phyloP scores from a whole-genome alignment of 2,888 invertebrate genomes.

The Apamea anceps region DNA sequence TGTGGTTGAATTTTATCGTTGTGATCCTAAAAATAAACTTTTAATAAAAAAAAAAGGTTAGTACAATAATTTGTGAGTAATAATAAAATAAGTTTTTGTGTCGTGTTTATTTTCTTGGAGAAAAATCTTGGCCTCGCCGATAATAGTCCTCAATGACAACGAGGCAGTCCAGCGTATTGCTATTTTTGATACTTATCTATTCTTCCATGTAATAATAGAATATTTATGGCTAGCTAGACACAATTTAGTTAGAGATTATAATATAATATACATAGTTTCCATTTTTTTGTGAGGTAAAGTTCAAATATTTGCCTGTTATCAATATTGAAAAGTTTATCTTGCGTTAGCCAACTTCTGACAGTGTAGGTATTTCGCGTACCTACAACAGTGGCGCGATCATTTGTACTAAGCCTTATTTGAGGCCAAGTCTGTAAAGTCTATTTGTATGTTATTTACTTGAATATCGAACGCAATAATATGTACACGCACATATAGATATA shows the following conservation, averaged over 20 bases:
- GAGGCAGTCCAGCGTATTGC: constrained; percentile 36
- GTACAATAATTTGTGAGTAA: constrained; percentile 8
- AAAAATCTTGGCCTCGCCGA: constrained; percentile 7
- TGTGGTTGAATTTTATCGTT: constrained; percentile 7
- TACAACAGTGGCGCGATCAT: neutral
- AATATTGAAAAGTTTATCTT: neutral
- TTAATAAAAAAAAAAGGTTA: neutral
- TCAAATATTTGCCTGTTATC: neutral
- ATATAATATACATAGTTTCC: constrained; percentile 2
- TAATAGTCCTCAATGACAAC: constrained; percentile 1
- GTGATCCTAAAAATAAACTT: neutral
- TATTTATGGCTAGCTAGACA: constrained; percentile 1
- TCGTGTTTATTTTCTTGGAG: constrained; percentile 35
- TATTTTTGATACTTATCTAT: constrained; percentile 48
- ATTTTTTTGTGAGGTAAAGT: neutral
- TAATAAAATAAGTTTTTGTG: neutral
- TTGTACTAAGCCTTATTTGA: constrained; percentile 14
- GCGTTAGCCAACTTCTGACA: neutral
- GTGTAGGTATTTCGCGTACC: neutral
- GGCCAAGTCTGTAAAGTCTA: neutral
- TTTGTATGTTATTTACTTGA: constrained; percentile 6
- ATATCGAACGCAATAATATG: constrained; percentile 26
- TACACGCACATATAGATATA: constrained; percentile 25
- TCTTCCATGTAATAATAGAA: constrained; percentile 9
- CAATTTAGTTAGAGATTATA: constrained; percentile 6